Conservation (phyloP, 2,888 invertebrate species). For the Caradrina clavipalpis region DNA sequence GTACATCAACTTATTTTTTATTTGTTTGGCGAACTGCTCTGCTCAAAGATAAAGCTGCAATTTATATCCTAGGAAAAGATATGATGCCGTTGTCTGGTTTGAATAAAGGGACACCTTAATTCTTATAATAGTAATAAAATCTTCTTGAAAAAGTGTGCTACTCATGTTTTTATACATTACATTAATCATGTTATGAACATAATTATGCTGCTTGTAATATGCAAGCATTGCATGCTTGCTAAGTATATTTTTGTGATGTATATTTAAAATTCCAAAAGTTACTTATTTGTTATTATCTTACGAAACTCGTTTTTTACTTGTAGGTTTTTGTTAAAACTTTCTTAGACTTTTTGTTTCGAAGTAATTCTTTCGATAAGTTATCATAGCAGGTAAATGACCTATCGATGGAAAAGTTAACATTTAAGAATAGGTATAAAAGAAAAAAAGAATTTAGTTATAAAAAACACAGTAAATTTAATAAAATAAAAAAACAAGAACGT, state of each 20-base stretch:
- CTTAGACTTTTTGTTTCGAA: slow-evolving; percentile 32
- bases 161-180: too few species aligned
- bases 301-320: slow-evolving; percentile 41
- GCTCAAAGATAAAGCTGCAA: neutral
- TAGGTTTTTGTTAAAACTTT: slow-evolving; percentile 23
- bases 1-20: neutral
- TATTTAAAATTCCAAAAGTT: slow-evolving; percentile 27
- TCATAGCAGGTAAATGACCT: slow-evolving; percentile 11
- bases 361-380: slow-evolving; percentile 8
- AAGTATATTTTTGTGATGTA: neutral
- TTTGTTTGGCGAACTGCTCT: neutral
- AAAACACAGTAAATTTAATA: slow-evolving; percentile 54
- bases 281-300: slow-evolving; percentile 16
- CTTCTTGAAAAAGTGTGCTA: neutral
- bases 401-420: neutral
- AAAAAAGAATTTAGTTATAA: slow-evolving; percentile 1
- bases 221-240: neutral
- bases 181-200: too few species aligned
- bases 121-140: neutral
- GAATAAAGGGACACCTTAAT: too few species aligned
- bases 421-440: neutral
- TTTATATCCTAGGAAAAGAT: neutral
- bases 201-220: neutral
- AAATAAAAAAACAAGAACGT: slow-evolving; percentile 41
- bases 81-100: neutral